Conservation (phyloP, 2,113 vertebrate species). For the Leucoraja erinaceus region DNA sequence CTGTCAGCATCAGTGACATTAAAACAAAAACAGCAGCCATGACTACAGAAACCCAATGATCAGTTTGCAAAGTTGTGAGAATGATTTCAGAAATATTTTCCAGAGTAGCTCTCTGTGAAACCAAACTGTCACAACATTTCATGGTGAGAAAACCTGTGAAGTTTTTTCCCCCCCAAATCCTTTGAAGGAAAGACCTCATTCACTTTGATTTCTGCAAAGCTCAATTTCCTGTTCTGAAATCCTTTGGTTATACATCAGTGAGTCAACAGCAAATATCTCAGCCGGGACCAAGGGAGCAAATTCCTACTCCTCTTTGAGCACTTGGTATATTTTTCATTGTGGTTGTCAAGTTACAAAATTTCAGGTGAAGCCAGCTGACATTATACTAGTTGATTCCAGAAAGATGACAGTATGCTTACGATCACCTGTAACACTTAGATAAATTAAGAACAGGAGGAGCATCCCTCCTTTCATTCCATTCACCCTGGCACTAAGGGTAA, state of each 20-base stretch:
- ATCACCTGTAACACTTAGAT: background rate
- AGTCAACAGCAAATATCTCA: constrained; percentile 17
- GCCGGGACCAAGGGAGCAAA: background rate
- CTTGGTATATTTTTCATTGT: background rate
- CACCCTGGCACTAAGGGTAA: background rate
- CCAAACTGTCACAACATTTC: constrained; percentile 13
- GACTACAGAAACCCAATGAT: background rate
- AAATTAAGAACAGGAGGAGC: background rate
- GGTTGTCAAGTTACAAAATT: background rate
- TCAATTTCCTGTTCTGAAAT: background rate
- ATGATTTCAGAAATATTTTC: constrained; percentile 13
- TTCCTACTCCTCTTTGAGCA: background rate
- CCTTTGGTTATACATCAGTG: constrained; percentile 8
- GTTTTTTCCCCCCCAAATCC: background rate
- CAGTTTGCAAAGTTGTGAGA: constrained; percentile 2
- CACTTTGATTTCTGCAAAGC: background rate
- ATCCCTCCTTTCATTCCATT: background rate
- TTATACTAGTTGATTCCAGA: background rate
- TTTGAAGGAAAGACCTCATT: constrained; percentile 12
- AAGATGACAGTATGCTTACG: background rate
- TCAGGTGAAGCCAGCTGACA: background rate
- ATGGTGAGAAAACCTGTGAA: background rate
- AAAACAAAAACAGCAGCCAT: background rate
- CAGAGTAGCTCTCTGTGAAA: background rate
- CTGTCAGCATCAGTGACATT: background rate